Evolutionary conservation across 2,797 vertebrate species (phyloP), one percentile per base, ranked within the genome.

Genomic region (Typhlichthys subterraneus): DNA sequence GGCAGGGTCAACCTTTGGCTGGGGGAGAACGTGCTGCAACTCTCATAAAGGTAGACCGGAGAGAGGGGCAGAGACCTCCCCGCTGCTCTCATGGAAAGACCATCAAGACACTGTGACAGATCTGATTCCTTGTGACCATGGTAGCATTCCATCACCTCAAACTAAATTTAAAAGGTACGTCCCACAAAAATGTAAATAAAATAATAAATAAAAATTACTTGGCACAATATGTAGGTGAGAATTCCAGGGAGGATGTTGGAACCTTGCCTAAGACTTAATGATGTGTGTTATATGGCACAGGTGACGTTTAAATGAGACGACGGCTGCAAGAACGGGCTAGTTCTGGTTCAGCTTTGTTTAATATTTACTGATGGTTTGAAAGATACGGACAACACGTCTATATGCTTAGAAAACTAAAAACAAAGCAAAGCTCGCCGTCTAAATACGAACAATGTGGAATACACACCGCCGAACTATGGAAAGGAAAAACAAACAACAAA

Each of bases 1-100:
- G 90, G 88, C 86, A 80, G 87, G 82, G 79, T 83, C 87, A 90
- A 92, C 91, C 90, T 93, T 92, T 92, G 91, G 90, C 90, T 91
- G 85, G 87, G 80, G 78, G 73, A 67, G 88, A 91, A 91, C 87
- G 89, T 91, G 90, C 88, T 76, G 85, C 84, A 87, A 89, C 91
- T 90, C 88, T 87, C 81, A 82, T 87, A 53, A 53, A 12, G 14
- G 9, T 23, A 15, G 47, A 53, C 14, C 51, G 17, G 51, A 53
- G 17, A 15, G n/a, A 29, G 5, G 17, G 51, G 23, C 17, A 23
- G 17, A 19, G 17, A 19, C 17, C 11, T 2, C 15, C 31, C 42
- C 5, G 5, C 9, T 42, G 38, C 7, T 42, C 38, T 9, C 38
- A 42, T 9, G 38, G 38, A 42, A 42, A 42, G 38, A 42, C 38